Percentiles rank a stretch among this genome's conserved stretches.
Conservation (phyloP, 2,888 invertebrate species). For the Agrochola litura region DNA sequence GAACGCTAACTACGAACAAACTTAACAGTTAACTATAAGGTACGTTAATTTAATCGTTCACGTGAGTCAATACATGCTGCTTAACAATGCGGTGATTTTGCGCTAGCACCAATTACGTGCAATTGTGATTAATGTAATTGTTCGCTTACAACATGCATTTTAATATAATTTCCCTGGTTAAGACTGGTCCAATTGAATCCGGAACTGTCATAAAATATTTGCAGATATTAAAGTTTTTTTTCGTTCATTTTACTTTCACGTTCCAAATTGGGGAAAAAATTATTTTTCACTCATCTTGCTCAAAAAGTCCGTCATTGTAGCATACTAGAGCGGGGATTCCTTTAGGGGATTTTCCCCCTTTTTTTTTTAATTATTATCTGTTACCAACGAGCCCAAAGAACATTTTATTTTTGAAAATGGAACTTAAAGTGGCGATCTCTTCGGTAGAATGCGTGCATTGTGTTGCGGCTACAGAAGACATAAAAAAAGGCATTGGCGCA, state of each 20-base stretch:
- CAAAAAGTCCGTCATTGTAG: not conserved
- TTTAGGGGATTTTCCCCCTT: not conserved
- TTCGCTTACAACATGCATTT: slow-evolving; percentile 65
- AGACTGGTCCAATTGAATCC: slow-evolving; percentile 28
- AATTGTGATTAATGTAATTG: slow-evolving; percentile 73
- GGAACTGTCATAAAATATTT: slow-evolving; percentile 22
- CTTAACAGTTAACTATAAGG: slow-evolving; percentile 67
- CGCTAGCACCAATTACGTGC: slow-evolving; percentile 74
- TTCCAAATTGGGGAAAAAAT: slow-evolving; percentile 1
- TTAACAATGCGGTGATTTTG: slow-evolving; percentile 72
- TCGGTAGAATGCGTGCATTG: not conserved
- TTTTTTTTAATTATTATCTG: not conserved
- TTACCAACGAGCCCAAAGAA: not conserved
- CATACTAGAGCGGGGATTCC: not conserved
- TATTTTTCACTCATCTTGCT: not conserved
- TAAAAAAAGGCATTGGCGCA: not conserved
- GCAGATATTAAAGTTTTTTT: slow-evolving; percentile 4
- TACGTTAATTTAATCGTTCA: slow-evolving; percentile 64
- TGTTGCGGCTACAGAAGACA: not conserved
- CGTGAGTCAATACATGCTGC: slow-evolving; percentile 68
- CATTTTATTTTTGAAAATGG: not conserved
- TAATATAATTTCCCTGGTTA: slow-evolving; percentile 55
- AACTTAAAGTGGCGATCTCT: not conserved
- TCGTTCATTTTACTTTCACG: slow-evolving; percentile 6
- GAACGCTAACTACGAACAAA: slow-evolving; percentile 29